Percentiles rank a stretch among this genome's conserved stretches.
phyloP scores from a whole-genome alignment of 2,113 vertebrate species.

The Mandrillus leucophaeus region DNA sequence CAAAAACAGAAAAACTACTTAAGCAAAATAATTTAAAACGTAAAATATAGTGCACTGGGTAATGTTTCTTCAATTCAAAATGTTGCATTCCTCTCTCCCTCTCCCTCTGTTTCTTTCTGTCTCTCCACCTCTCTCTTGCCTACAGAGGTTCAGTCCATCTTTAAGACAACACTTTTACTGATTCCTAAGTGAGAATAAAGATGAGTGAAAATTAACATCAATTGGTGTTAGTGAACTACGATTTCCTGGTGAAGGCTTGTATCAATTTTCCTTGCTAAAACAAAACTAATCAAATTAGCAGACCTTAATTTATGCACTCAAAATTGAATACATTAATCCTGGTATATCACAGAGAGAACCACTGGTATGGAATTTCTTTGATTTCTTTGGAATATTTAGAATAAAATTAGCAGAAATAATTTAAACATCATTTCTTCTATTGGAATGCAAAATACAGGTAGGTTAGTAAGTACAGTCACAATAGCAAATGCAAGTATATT shows the following conservation, averaged over 20 bases:
- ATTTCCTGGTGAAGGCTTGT: neutral
- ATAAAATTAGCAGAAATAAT: neutral
- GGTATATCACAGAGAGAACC: neutral
- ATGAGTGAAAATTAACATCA: neutral
- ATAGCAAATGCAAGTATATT: conserved; percentile 13
- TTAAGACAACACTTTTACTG: neutral
- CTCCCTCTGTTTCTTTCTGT: neutral
- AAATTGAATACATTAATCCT: neutral
- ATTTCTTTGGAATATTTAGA: neutral
- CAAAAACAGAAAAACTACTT: neutral
- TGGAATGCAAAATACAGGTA: neutral
- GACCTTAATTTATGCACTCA: neutral
- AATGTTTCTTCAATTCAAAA: neutral
- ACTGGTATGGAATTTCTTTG: neutral
- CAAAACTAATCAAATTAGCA: neutral
- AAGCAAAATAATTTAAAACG: neutral
- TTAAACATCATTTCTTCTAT: neutral
- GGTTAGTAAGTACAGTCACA: neutral
- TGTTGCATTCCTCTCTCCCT: neutral
- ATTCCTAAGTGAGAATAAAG: neutral
- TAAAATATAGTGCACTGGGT: neutral
- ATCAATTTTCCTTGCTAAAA: neutral
- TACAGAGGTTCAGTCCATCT: neutral
- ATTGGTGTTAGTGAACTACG: neutral
- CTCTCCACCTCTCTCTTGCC: fast-evolving